phyloP scores from a whole-genome alignment of 2,797 vertebrate species.

The Gallinago nigripennis region DNA sequence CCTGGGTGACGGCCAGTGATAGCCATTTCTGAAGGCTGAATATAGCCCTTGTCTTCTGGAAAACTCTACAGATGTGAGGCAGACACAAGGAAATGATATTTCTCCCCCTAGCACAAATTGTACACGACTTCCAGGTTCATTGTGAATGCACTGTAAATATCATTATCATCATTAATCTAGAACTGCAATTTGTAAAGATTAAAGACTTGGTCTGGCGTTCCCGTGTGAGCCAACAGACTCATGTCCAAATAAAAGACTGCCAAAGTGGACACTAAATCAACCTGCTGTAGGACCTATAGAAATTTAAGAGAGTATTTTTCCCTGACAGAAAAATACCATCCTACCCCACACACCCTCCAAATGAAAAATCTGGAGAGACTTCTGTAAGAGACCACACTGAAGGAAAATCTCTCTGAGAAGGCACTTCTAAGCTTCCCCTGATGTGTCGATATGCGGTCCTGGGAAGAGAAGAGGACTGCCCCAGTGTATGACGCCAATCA shows the following conservation, averaged over 20 bases:
- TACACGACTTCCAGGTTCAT: neutral
- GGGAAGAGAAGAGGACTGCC: neutral
- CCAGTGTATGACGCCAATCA: neutral
- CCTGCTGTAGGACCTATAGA: neutral
- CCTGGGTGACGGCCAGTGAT: neutral
- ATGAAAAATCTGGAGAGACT: neutral
- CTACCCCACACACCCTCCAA: accelerated
- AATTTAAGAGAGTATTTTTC: neutral
- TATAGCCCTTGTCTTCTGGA: neutral
- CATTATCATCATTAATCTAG: neutral
- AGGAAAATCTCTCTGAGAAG: neutral
- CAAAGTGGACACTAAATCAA: neutral
- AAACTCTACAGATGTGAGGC: neutral
- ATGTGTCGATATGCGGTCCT: neutral
- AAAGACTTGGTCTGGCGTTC: neutral
- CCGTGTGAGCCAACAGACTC: neutral
- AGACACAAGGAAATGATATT: neutral
- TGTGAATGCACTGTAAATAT: conserved; percentile 2
- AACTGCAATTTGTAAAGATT: neutral
- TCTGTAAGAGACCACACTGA: neutral
- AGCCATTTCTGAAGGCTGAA: neutral
- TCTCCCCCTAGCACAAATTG: neutral
- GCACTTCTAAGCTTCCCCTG: neutral
- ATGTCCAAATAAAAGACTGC: neutral
- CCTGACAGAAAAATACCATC: neutral